A percentile compares a stretch with the other conserved stretches of the same genome.
These are phyloP conservation scores for Lepisosteus osseus DNA, from an alignment of 2,113 vertebrate genomes.

Conservation along the genomic window DNA sequence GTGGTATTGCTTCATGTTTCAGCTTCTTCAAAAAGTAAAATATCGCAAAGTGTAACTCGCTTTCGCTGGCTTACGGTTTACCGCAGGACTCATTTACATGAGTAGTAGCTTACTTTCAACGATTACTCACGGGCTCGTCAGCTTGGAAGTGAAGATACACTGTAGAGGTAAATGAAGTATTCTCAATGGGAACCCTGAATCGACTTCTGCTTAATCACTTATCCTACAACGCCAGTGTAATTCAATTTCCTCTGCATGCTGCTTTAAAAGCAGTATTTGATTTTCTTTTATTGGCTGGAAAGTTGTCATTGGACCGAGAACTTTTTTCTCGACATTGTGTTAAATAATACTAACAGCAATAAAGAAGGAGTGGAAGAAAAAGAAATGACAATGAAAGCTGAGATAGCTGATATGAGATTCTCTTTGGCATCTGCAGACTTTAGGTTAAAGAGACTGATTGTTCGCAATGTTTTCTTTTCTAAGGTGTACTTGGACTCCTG, in stretches of 20 bases:
- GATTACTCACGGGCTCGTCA: conserved; percentile 1
- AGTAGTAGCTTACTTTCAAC: too few relatives aligned
- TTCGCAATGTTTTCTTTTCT: too few relatives aligned
- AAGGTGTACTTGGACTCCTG: not conserved
- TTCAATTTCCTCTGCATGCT: conserved; percentile 17
- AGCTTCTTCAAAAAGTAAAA: too few relatives aligned
- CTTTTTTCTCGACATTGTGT: not conserved
- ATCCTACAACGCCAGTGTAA: conserved; percentile 27
- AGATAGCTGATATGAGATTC: too few relatives aligned
- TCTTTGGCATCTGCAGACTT: too few relatives aligned
- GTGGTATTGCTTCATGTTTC: too few relatives aligned
- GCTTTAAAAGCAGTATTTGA: not conserved
- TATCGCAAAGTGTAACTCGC: too few relatives aligned
- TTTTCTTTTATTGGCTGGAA: not conserved
- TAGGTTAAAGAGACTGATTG: too few relatives aligned
- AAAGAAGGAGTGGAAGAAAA: too few relatives aligned
- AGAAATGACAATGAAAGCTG: too few relatives aligned
- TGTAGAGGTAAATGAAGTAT: not conserved
- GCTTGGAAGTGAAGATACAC: conserved; percentile 10
- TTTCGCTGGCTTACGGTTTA: too few relatives aligned
- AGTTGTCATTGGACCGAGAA: not conserved
- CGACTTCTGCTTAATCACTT: conserved; percentile 14
- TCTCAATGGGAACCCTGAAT: conserved; percentile 28
- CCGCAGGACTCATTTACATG: too few relatives aligned
- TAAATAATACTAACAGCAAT: not conserved